A percentile compares a stretch with the other conserved stretches of the same genome.
Conservation (phyloP, 2,888 invertebrate species). For the Hybos culiciformis region DNA sequence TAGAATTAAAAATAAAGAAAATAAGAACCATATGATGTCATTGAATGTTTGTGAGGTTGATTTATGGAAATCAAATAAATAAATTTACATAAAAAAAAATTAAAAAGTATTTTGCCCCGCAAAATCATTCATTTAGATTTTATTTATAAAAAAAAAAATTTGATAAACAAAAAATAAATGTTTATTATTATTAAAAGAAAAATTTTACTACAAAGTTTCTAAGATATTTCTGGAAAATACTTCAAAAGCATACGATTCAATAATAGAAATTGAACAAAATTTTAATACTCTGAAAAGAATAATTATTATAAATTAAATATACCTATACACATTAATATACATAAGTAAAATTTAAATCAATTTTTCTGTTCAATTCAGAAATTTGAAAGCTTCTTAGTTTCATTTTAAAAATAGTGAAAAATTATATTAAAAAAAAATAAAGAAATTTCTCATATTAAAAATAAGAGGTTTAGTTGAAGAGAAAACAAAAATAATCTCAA, state of each 20-base stretch:
- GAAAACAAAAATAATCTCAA: no score
- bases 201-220: conserved; percentile 23
- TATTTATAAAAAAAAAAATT: background rate
- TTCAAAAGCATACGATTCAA: conserved; percentile 30
- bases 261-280: conserved; percentile 32
- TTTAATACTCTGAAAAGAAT: conserved; percentile 31
- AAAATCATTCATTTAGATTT: no score
- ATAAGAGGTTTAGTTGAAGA: no score
- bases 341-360: background rate
- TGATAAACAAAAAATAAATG: background rate
- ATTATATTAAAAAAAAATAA: no score
- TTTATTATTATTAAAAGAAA: background rate
- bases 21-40: no score
- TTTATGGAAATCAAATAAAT: no score
- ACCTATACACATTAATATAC: background rate
- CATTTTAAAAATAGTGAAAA: background rate
- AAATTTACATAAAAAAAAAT: no score
- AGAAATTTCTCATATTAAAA: no score
- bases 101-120: no score
- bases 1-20: no score
- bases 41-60: no score
- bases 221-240: conserved; percentile 28
- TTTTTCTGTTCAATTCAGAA: conserved; percentile 7
- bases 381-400: conserved; percentile 9
- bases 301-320: background rate